Evolutionary conservation across 2,888 invertebrate species (phyloP).

Genomic region (Dasypolia templi): DNA sequence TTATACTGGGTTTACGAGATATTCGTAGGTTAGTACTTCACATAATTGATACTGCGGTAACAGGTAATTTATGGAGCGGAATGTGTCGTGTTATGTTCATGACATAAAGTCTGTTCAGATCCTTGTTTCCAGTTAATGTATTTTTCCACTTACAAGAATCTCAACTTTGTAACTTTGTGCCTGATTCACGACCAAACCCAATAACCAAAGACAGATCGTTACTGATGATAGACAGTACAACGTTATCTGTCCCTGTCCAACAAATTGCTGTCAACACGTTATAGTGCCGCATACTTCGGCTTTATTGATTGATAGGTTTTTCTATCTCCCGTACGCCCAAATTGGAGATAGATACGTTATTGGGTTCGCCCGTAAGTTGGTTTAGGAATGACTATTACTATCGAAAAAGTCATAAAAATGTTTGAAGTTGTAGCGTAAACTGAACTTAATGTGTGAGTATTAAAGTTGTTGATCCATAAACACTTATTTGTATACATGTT

Average conservation of each 20-base stretch:
- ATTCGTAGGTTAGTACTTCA: conserved; percentile 80
- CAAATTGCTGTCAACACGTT: no score
- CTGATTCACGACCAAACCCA: no score
- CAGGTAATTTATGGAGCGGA: conserved; percentile 24
- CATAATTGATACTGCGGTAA: conserved; percentile 55
- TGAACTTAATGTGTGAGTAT: neutral
- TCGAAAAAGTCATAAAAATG: no score
- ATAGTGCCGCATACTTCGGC: no score
- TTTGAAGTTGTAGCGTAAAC: neutral
- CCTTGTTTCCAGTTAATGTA: neutral
- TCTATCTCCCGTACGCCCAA: no score
- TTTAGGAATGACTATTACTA: neutral
- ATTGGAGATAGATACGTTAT: no score
- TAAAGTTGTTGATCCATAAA: neutral
- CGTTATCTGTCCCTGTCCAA: no score
- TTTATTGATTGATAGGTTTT: no score
- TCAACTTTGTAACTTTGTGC: neutral
- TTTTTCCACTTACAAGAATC: neutral
- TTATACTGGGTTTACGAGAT: conserved; percentile 86
- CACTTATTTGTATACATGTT: neutral
- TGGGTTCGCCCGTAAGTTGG: no score
- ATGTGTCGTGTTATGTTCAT: conserved; percentile 23
- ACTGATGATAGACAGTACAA: no score
- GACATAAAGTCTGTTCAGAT: conserved; percentile 16
- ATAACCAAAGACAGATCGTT: no score